Evolutionary conservation across 2,113 vertebrate genomes (phyloP).

Genomic region (Piaya cayana): DNA sequence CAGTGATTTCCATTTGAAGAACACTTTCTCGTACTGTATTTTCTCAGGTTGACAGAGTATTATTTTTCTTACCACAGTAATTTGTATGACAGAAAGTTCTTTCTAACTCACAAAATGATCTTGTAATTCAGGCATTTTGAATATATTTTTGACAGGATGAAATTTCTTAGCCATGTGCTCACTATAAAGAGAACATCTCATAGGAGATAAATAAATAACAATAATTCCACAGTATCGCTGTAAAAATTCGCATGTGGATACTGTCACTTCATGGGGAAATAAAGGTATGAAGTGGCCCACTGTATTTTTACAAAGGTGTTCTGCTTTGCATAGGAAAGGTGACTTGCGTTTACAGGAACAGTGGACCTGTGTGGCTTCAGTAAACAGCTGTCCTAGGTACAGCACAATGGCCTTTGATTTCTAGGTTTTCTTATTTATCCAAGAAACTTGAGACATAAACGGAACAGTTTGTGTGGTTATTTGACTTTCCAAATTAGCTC

Average conservation of each 20-base stretch:
- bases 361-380: neutral
- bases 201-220: neutral
- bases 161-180: neutral
- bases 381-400: neutral
- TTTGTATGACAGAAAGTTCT: neutral
- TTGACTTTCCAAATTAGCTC: neutral
- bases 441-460: neutral
- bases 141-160: neutral
- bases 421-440: neutral
- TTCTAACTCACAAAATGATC: neutral
- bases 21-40: neutral
- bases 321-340: neutral
- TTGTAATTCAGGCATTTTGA: neutral
- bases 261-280: neutral
- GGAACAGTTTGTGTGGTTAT: neutral
- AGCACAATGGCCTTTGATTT: neutral
- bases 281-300: neutral
- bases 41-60: neutral
- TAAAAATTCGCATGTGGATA: neutral
- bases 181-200: neutral
- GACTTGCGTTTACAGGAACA: neutral
- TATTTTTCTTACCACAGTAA: neutral
- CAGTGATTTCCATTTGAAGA: neutral
- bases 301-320: neutral
- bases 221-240: neutral